phyloP scores from a whole-genome alignment of 2,113 vertebrate genomes.

The Machaerirhynchus nigripectus region DNA sequence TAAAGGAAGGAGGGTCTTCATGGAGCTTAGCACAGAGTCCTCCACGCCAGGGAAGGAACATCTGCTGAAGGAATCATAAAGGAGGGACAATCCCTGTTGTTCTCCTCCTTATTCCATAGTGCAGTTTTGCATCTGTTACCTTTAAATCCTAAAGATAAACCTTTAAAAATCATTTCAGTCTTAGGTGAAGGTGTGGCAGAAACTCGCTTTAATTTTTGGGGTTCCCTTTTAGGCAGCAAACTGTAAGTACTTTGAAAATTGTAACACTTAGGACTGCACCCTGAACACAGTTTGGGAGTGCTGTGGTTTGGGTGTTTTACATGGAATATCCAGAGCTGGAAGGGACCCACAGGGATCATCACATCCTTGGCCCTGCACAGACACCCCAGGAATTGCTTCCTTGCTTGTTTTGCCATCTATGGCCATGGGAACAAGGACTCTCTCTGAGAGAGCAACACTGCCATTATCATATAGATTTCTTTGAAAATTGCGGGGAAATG shows the following conservation, averaged over 20 bases:
- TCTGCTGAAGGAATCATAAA: slow-evolving; percentile 61
- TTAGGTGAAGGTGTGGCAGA: background rate
- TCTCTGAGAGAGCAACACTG: background rate
- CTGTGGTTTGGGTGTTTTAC: background rate
- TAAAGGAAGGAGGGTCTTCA: slow-evolving; percentile 14
- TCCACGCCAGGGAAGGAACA: slow-evolving; percentile 47
- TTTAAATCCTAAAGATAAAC: background rate
- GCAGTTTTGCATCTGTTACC: background rate
- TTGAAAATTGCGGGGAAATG: background rate
- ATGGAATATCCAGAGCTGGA: background rate
- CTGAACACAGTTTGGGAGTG: background rate
- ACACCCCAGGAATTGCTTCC: background rate
- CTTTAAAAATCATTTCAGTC: background rate
- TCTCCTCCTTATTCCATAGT: background rate
- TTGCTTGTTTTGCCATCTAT: background rate
- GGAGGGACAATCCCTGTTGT: slow-evolving; percentile 44
- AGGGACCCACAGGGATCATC: background rate
- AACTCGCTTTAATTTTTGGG: background rate
- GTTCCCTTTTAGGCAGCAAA: background rate
- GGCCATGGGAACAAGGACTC: background rate
- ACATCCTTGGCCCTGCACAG: background rate
- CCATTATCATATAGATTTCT: background rate
- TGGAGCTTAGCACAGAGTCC: slow-evolving; percentile 60
- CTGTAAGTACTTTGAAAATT: background rate
- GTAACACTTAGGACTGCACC: accelerated